These are phyloP conservation scores for Pachydiplax longipennis DNA, from an alignment of 2,888 invertebrate genomes.

Conservation along the genomic window DNA sequence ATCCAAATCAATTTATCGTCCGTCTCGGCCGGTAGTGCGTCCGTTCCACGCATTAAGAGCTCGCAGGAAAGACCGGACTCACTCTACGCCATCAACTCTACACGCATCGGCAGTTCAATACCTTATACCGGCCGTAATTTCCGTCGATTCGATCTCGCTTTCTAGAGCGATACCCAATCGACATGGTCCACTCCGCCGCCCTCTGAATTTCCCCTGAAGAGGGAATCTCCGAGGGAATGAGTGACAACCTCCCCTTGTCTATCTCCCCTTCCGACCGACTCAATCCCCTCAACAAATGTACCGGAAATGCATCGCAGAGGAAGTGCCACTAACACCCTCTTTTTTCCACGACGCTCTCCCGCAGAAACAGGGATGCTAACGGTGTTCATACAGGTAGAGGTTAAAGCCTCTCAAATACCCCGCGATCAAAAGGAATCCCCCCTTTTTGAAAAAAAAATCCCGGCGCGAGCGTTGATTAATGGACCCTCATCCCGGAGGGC, in stretches of 20 bases:
- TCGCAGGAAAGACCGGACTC: not conserved
- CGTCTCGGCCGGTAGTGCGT: too few relatives aligned
- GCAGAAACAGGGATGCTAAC: not conserved
- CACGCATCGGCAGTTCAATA: not conserved
- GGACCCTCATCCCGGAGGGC: not conserved
- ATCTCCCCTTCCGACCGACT: not conserved
- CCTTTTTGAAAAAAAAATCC: not conserved
- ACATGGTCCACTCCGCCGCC: not conserved
- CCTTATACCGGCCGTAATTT: not conserved
- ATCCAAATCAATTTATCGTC: too few relatives aligned
- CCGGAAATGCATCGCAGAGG: not conserved
- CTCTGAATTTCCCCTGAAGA: not conserved
- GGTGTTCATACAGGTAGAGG: not conserved
- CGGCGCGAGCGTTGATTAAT: not conserved
- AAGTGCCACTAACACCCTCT: not conserved
- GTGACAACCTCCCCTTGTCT: not conserved
- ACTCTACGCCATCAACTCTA: not conserved
- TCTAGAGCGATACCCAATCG: not conserved
- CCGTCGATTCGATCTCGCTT: not conserved
- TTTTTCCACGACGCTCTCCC: not conserved
- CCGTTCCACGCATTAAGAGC: not conserved
- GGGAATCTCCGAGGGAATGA: not conserved
- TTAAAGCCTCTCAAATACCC: not conserved
- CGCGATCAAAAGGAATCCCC: not conserved
- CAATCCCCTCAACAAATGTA: slow-evolving; percentile 10